A percentile compares a stretch with the other conserved stretches of the same genome.
Conservation (phyloP, 1,140 invertebrate genomes). For the Conopomorpha cramerella region DNA sequence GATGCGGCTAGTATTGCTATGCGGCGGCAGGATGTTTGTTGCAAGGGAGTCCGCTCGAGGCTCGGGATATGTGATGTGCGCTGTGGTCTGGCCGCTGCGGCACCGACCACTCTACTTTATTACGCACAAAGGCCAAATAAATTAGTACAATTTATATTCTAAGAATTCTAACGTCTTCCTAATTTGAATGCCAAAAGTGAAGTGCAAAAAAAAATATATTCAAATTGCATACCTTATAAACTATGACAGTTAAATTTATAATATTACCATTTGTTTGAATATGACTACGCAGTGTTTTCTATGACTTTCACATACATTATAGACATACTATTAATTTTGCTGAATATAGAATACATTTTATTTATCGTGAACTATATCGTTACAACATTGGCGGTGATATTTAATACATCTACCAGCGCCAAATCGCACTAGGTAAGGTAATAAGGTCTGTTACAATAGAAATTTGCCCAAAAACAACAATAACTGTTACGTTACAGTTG, state of each 20-base stretch:
- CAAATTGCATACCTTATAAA: slow-evolving; percentile 42
- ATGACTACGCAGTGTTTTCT: slow-evolving; percentile 50
- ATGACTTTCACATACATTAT: slow-evolving; percentile 57
- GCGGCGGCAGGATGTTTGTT: too few species aligned
- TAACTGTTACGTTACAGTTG: slow-evolving; percentile 24
- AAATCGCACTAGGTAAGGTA: slow-evolving; percentile 33
- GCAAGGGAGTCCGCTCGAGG: too few species aligned
- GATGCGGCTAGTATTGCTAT: too few species aligned
- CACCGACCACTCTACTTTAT: too few species aligned
- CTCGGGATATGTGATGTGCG: too few species aligned
- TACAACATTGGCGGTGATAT: slow-evolving; percentile 52
- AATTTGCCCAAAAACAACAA: slow-evolving; percentile 38
- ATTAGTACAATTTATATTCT: slow-evolving; percentile 40
- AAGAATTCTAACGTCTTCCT: too few species aligned
- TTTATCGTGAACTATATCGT: slow-evolving; percentile 54
- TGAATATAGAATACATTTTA: slow-evolving; percentile 59
- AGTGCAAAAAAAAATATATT: slow-evolving; percentile 51
- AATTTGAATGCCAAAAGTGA: slow-evolving; percentile 47
- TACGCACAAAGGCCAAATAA: too few species aligned
- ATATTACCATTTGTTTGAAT: slow-evolving; percentile 40
- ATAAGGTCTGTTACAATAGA: slow-evolving; percentile 28
- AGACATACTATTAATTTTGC: slow-evolving; percentile 57
- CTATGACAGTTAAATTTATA: slow-evolving; percentile 56
- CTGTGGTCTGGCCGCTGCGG: too few species aligned
- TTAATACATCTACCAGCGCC: slow-evolving; percentile 38